These are phyloP conservation scores for Peromyscus eremicus DNA, from an alignment of 2,797 vertebrate species.

Conservation along the genomic window DNA sequence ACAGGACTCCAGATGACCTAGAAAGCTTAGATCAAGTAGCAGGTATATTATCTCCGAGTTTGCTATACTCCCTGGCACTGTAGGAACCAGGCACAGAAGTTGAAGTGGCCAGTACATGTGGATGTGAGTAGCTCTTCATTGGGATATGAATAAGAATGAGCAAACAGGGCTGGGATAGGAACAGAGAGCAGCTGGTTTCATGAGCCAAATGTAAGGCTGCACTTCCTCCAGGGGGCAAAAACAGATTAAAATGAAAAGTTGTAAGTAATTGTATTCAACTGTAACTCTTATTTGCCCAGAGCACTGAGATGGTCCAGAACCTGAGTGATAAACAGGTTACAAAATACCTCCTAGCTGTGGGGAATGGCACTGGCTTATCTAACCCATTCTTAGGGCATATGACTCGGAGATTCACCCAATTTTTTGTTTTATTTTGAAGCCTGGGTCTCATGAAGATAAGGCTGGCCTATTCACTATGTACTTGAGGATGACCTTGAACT, in stretches of 20 bases:
- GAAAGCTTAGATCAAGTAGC: conserved; percentile 6
- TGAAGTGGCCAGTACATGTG: not conserved
- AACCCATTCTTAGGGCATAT: not conserved
- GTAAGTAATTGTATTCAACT: not conserved
- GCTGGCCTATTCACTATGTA: not conserved
- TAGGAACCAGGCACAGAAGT: not conserved
- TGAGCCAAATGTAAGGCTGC: conserved; percentile 7
- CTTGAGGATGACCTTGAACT: not conserved
- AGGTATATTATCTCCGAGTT: not conserved
- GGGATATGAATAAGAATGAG: not conserved
- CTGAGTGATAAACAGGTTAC: not conserved
- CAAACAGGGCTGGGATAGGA: not conserved
- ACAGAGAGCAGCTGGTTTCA: not conserved
- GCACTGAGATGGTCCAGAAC: not conserved
- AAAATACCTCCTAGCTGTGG: not conserved
- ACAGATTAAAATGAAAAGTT: not conserved
- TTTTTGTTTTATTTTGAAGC: not conserved
- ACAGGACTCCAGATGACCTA: not conserved
- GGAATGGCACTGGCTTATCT: not conserved
- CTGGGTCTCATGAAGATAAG: not conserved
- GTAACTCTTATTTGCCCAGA: conserved; percentile 7
- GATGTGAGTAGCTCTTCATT: not conserved
- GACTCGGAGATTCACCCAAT: not conserved
- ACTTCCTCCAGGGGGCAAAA: not conserved
- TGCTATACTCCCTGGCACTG: not conserved